Percentiles rank a stretch among this genome's conserved stretches.
These are phyloP conservation scores for Griposia aprilina DNA, from an alignment of 2,888 invertebrate species.

Conservation along the genomic window DNA sequence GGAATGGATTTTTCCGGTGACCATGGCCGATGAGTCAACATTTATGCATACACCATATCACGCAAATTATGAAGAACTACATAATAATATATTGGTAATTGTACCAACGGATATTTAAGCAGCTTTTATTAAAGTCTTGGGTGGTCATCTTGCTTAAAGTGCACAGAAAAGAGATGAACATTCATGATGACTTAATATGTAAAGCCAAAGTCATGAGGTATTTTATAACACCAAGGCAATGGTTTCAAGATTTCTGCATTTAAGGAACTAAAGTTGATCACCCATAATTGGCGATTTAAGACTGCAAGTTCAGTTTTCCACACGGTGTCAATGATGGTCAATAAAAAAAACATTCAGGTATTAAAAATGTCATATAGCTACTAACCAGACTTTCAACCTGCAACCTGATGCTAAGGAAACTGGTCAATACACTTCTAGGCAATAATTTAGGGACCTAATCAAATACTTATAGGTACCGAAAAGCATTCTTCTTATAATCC, in stretches of 20 bases:
- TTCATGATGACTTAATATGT: neutral
- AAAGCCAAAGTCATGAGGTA: neutral
- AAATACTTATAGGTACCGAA: neutral
- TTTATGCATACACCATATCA: constrained; percentile 36
- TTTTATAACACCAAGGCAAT: neutral
- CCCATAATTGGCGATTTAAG: neutral
- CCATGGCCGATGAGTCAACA: constrained; percentile 61
- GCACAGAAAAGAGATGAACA: neutral
- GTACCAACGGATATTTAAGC: neutral
- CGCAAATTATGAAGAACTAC: constrained; percentile 28
- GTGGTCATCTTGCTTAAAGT: neutral
- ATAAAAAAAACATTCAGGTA: neutral
- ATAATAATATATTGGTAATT: constrained; percentile 8
- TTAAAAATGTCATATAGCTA: neutral
- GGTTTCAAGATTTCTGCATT: neutral
- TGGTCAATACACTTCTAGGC: too few species aligned
- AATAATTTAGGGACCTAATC: neutral
- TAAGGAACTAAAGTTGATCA: neutral
- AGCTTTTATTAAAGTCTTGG: neutral
- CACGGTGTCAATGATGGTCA: neutral
- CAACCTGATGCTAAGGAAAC: neutral
- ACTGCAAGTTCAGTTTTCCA: neutral
- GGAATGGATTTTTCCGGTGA: constrained; percentile 65
- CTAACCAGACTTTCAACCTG: neutral
- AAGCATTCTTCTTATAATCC: neutral